phyloP scores from a whole-genome alignment of 2,113 vertebrate genomes.

The Apodemus sylvaticus region DNA sequence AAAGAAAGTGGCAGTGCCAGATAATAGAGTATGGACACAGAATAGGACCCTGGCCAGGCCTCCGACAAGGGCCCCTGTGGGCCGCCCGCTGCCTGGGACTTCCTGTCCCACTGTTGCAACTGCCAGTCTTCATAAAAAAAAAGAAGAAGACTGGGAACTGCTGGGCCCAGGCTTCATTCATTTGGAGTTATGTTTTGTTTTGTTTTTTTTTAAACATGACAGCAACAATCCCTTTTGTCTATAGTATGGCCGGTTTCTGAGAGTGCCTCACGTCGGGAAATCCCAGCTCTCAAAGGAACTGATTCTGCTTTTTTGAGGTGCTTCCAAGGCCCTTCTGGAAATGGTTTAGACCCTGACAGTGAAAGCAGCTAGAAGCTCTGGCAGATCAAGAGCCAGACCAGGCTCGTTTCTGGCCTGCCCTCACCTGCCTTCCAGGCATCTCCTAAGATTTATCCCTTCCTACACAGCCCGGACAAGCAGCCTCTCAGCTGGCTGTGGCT shows the following conservation, averaged over 20 bases:
- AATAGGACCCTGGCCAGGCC: slow-evolving; percentile 39
- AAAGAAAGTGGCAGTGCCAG: slow-evolving; percentile 76
- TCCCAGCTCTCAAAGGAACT: slow-evolving; percentile 20
- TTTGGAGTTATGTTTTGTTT: neutral
- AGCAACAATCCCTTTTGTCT: slow-evolving; percentile 71
- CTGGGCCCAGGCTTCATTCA: neutral
- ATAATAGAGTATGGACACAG: slow-evolving; percentile 61
- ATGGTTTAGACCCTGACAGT: neutral
- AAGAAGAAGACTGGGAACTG: slow-evolving; percentile 19
- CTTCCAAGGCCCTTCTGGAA: neutral
- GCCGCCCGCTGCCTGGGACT: neutral
- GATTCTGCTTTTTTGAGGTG: slow-evolving; percentile 51
- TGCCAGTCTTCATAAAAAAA: neutral
- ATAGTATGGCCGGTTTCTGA: slow-evolving; percentile 13
- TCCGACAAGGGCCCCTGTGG: slow-evolving; percentile 45
- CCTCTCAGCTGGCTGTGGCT: neutral
- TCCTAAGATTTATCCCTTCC: slow-evolving; percentile 28
- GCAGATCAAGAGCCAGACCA: neutral
- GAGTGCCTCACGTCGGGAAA: slow-evolving; percentile 42
- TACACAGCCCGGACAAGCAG: neutral
- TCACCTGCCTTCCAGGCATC: neutral
- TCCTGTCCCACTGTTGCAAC: slow-evolving; percentile 73
- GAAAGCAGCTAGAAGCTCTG: neutral
- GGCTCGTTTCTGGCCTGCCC: slow-evolving; percentile 26
- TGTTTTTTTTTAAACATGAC: slow-evolving; percentile 62